phyloP scores from a whole-genome alignment of 2,888 invertebrate genomes.

The Caradrina kadenii region DNA sequence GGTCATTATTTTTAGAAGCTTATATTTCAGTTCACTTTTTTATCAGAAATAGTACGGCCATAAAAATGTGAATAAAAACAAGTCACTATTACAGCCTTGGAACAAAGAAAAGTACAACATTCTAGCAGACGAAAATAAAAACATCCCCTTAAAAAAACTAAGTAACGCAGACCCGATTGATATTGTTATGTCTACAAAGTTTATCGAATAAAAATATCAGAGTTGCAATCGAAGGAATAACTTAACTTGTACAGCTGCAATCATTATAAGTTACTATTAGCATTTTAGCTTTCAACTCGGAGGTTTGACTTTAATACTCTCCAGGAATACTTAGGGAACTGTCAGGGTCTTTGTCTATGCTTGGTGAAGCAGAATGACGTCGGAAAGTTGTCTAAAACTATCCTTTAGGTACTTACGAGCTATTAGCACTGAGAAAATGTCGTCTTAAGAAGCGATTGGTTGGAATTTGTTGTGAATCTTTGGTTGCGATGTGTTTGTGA shows the following conservation, averaged over 20 bases:
- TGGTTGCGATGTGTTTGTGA: too few species aligned
- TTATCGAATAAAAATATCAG: slow-evolving; percentile 42
- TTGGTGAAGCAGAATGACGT: slow-evolving; percentile 69
- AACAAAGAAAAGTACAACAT: slow-evolving; percentile 1
- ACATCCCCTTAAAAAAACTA: neutral
- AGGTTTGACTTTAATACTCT: slow-evolving; percentile 76
- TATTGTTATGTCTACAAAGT: slow-evolving; percentile 50
- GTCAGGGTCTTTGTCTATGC: slow-evolving; percentile 72
- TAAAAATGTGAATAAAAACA: slow-evolving; percentile 1
- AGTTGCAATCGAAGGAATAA: slow-evolving; percentile 52
- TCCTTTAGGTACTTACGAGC: slow-evolving; percentile 39
- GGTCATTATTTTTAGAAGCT: too few species aligned
- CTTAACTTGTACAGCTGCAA: slow-evolving; percentile 42
- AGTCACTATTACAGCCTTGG: neutral
- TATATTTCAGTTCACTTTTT: neutral
- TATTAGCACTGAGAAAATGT: slow-evolving; percentile 30
- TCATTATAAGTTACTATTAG: slow-evolving; percentile 74
- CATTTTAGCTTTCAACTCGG: slow-evolving; percentile 72
- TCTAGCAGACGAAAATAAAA: slow-evolving; percentile 26
- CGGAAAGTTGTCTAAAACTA: slow-evolving; percentile 54
- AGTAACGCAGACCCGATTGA: slow-evolving; percentile 29
- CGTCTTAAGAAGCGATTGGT: neutral
- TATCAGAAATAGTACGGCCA: neutral
- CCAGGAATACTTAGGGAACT: slow-evolving; percentile 76
- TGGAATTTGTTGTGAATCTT: neutral